Evolutionary conservation across 2,113 vertebrate genomes (phyloP), one percentile per base, ranked within the genome.

Genomic region (Neotragus pygmaeus): DNA sequence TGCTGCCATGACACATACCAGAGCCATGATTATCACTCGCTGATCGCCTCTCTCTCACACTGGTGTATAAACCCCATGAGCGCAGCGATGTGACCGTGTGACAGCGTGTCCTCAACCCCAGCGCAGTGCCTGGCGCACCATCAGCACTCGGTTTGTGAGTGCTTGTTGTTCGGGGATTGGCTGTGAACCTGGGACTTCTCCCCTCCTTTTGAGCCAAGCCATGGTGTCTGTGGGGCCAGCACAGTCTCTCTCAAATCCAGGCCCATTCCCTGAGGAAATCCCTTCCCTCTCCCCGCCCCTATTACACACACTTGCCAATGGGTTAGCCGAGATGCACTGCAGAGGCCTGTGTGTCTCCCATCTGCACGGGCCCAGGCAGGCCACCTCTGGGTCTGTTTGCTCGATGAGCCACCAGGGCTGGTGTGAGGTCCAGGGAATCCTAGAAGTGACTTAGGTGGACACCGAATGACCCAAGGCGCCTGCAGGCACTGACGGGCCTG

Each of bases 261-360:
- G 28, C 30, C 19, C 6, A 36, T 28, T 84, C 17, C 91, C 27
- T 60, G 27, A 47, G 13, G 47, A 87, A 30, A 47, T 5, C 27
- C 0, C 27, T 11, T 49, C 19, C 36, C 45, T 55, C 23, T 12
- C 43, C 33, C 13, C 1, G 4, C n/a, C 30, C 5, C 25, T 43
- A 0, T 57, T 39, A 5, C 6, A 39, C 5, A 27, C 8, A 13
- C 36, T 45, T 1, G 3, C 77, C 49, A 36, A 27, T 17, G 19
- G 15, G 53, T 66, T 70, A n/a, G 39, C 5, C 2, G 10, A 36
- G 30, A 1, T 60, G 6, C 12, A 12, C 43, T 23, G 16, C 60
- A 75, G 85, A 27, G n/a, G 43, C 57, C 55, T 27, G 10, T 28
- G 36, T 23, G 25, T 33, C n/a, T 88, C 82, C 11, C 30, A 4